A percentile compares a stretch with the other conserved stretches of the same genome.
phyloP scores from a whole-genome alignment of 2,888 invertebrate species.

The Sinodicranocentrus sp. region DNA sequence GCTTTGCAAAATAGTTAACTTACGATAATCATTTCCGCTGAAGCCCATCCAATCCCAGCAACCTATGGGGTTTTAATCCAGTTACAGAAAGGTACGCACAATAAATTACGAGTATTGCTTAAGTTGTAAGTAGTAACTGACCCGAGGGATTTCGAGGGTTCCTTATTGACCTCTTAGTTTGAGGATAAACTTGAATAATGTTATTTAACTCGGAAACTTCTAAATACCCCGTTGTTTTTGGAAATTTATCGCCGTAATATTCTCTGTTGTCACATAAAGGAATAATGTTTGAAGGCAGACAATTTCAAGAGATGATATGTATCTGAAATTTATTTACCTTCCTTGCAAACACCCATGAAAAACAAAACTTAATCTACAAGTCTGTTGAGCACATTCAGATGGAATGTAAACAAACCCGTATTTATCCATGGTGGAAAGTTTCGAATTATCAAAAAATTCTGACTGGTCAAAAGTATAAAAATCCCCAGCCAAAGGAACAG shows the following conservation, averaged over 20 bases:
- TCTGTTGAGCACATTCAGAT: slow-evolving; percentile 66
- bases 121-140: neutral
- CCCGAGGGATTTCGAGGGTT: slow-evolving; percentile 60
- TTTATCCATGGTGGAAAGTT: slow-evolving; percentile 71
- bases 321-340: slow-evolving; percentile 55
- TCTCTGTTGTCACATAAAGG: slow-evolving; percentile 59
- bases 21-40: slow-evolving; percentile 68
- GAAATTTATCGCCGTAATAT: slow-evolving; percentile 70
- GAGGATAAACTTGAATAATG: slow-evolving; percentile 73
- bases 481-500: slow-evolving; percentile 58
- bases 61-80: slow-evolving; percentile 24
- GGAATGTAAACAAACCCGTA: slow-evolving; percentile 74
- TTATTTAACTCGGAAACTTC: slow-evolving; percentile 72
- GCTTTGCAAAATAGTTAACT: slow-evolving; percentile 11
- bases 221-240: slow-evolving; percentile 71
- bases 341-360: slow-evolving; percentile 75
- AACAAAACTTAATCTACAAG: slow-evolving; percentile 73
- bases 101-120: neutral
- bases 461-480: slow-evolving; percentile 74
- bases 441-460: slow-evolving; percentile 67
- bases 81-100: neutral
- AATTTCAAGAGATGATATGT: neutral
- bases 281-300: neutral
- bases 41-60: slow-evolving; percentile 75
- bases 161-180: slow-evolving; percentile 43